A percentile compares a stretch with the other conserved stretches of the same genome.
These are phyloP conservation scores for Psammodynastes pulverulentus DNA, from an alignment of 2,113 vertebrate species.

Conservation along the genomic window DNA sequence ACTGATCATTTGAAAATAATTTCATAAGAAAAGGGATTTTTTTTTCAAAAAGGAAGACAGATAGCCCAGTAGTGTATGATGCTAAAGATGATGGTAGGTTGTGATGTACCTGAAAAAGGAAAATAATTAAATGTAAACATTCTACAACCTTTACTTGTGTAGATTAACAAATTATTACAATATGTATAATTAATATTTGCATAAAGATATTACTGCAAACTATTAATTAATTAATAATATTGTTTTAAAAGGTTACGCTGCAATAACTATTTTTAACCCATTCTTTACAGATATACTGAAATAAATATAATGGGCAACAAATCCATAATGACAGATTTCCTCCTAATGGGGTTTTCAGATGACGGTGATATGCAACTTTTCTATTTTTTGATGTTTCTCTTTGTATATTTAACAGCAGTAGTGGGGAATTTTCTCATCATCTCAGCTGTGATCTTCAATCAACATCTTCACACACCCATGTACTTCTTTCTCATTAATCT, in stretches of 20 bases:
- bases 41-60: not conserved
- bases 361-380: not conserved
- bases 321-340: not conserved
- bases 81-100: not conserved
- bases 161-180: not conserved
- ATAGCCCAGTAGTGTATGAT: not conserved
- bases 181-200: not conserved
- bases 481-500: slow-evolving; percentile 17
- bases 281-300: not conserved
- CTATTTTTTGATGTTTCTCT: not conserved
- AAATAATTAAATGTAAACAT: not conserved
- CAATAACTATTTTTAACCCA: not conserved
- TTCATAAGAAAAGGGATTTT: not conserved
- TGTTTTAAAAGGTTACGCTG: not conserved
- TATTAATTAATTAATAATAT: not conserved
- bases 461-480: slow-evolving; percentile 13
- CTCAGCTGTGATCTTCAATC: not conserved
- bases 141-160: not conserved
- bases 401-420: not conserved
- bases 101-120: not conserved
- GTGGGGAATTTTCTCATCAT: slow-evolving; percentile 7
- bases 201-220: not conserved
- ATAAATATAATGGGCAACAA: not conserved
- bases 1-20: not conserved
- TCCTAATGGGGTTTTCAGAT: slow-evolving; percentile 3